Percentiles rank a stretch among this genome's conserved stretches.
phyloP scores from a whole-genome alignment of 2,797 vertebrate species.

The Silurus lanzhouensis region DNA sequence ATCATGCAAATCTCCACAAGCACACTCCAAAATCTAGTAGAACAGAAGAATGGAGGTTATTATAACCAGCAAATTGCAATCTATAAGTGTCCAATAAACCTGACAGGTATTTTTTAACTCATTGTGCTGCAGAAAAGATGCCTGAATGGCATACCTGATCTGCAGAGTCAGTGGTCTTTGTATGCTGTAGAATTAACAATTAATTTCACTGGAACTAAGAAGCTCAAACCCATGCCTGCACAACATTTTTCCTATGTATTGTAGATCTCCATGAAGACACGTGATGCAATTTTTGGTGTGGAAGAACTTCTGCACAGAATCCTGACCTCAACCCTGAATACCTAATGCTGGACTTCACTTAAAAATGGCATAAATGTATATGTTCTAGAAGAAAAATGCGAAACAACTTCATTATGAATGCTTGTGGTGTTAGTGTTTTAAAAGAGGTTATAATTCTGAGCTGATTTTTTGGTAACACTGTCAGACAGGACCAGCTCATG shows the following conservation, averaged over 20 bases:
- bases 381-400: background rate
- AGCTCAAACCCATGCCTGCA: background rate
- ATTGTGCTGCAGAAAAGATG: background rate
- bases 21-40: too few relatives aligned
- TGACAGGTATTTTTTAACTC: background rate
- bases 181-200: background rate
- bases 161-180: background rate
- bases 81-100: background rate
- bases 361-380: too few relatives aligned
- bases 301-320: background rate
- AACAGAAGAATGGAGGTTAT: too few relatives aligned
- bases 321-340: background rate
- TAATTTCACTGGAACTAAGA: background rate
- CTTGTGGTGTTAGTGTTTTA: background rate
- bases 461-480: background rate
- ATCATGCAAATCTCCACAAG: too few relatives aligned
- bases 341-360: background rate
- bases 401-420: background rate
- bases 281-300: background rate
- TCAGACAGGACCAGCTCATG: background rate
- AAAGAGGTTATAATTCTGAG: background rate
- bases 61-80: background rate
- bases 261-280: background rate
- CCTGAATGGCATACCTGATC: background rate
- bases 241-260: background rate